These are phyloP conservation scores for Cyclophora punctaria DNA, from an alignment of 2,888 invertebrate genomes.

Conservation along the genomic window DNA sequence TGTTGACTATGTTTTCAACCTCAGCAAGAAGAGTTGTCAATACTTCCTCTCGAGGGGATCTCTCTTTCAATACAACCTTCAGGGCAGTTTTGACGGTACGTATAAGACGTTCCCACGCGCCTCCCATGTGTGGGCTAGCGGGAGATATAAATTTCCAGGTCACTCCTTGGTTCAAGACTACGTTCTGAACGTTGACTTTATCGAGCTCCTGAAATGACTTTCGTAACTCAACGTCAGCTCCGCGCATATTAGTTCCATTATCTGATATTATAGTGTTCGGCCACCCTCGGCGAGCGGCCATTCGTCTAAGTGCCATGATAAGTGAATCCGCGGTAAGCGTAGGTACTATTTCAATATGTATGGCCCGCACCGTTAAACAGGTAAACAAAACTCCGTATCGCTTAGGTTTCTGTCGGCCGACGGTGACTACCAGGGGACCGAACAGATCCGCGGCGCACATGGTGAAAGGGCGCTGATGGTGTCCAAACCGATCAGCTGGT, in stretches of 20 bases:
- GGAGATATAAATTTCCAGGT: slow-evolving; percentile 3
- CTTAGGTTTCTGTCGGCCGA: slow-evolving; percentile 4
- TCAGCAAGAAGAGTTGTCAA: too few species aligned
- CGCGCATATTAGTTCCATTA: slow-evolving; percentile 15
- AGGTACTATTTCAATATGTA: slow-evolving; percentile 11
- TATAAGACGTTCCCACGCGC: slow-evolving; percentile 1
- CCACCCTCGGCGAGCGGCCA: slow-evolving; percentile 9
- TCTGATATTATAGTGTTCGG: slow-evolving; percentile 11
- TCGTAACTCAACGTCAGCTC: slow-evolving; percentile 5
- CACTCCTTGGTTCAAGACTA: background rate
- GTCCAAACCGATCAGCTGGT: slow-evolving; percentile 13
- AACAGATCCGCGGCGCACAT: slow-evolving; percentile 11
- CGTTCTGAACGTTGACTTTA: background rate
- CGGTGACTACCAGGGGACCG: slow-evolving; percentile 6
- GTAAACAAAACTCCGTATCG: slow-evolving; percentile 15
- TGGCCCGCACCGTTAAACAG: slow-evolving; percentile 13
- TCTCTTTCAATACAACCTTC: background rate
- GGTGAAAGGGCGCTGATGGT: slow-evolving; percentile 11
- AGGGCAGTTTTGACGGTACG: slow-evolving; percentile 1
- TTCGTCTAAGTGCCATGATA: slow-evolving; percentile 13
- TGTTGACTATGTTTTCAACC: slow-evolving; percentile 3
- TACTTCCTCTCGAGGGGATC: too few species aligned
- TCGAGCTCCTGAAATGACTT: slow-evolving; percentile 1
- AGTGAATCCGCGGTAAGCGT: slow-evolving; percentile 7
- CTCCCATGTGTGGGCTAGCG: background rate